Conservation (phyloP, 2,888 invertebrate genomes). For the Zygothrica quintamaculata region DNA sequence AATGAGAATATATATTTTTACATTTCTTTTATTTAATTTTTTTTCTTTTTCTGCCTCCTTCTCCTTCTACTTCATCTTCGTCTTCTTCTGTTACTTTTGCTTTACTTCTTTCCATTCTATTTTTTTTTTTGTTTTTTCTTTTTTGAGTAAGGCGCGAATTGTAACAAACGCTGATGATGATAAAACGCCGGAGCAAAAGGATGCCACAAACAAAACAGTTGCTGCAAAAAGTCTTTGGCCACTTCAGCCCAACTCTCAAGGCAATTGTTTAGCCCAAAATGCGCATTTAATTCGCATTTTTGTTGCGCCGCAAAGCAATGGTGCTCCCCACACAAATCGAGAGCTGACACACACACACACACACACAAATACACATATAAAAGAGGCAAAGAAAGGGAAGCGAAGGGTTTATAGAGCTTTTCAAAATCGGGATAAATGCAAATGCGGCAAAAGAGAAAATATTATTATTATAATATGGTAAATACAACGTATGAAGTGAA, state of each 20-base stretch:
- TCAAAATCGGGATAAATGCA: conserved; percentile 70
- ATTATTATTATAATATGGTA: conserved; percentile 77
- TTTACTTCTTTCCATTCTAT: too few relatives aligned
- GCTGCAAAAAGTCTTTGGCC: conserved; percentile 29
- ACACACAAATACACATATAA: background rate
- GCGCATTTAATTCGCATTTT: conserved; percentile 74
- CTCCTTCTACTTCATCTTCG: too few relatives aligned
- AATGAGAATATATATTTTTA: conserved; percentile 44
- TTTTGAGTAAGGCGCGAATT: conserved; percentile 58
- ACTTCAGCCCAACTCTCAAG: conserved; percentile 30
- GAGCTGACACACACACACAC: background rate
- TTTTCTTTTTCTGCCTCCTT: conserved; percentile 17
- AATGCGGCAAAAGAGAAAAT: conserved; percentile 65
- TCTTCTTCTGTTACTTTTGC: too few relatives aligned
- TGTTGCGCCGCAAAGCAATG: background rate
- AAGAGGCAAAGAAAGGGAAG: conserved; percentile 13
- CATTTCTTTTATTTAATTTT: too few relatives aligned
- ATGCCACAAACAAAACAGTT: conserved; percentile 10
- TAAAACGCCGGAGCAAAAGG: conserved; percentile 27
- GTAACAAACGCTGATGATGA: conserved; percentile 70
- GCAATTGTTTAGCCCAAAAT: conserved; percentile 75
- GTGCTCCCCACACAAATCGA: background rate
- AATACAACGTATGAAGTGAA: conserved; percentile 53
- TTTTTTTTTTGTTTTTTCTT: conserved; percentile 25
- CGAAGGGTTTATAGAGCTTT: background rate